phyloP scores from a whole-genome alignment of 2,113 vertebrate genomes.

The Equus quagga region DNA sequence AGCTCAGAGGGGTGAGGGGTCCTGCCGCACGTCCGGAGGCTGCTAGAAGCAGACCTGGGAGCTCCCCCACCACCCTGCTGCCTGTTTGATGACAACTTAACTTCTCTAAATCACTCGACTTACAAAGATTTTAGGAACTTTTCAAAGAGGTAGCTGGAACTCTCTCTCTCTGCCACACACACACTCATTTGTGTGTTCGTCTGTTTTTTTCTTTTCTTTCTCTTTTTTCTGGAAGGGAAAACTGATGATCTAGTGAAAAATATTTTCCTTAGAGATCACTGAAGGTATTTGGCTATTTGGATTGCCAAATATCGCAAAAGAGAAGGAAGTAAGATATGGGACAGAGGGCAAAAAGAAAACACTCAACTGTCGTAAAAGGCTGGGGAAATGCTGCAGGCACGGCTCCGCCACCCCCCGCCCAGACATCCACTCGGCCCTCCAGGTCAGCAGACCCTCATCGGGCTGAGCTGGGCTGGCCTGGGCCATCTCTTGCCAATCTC shows the following conservation, averaged over 20 bases:
- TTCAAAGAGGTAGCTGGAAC: constrained; percentile 29
- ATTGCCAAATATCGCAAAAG: constrained; percentile 54
- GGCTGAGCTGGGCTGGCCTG: constrained; percentile 69
- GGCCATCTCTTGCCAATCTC: constrained; percentile 56
- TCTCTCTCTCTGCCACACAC: constrained; percentile 5
- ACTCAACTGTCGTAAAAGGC: neutral
- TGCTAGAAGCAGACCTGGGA: neutral
- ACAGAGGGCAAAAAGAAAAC: neutral
- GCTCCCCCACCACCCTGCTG: neutral
- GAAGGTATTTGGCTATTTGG: constrained; percentile 57
- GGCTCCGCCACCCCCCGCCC: neutral
- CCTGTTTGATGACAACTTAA: neutral
- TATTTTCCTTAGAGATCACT: constrained; percentile 79
- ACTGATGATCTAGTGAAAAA: constrained; percentile 66
- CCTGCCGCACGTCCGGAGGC: too few species aligned
- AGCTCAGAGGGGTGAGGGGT: too few species aligned
- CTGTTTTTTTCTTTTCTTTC: neutral
- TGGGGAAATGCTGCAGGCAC: neutral
- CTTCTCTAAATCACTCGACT: neutral
- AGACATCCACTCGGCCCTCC: neutral
- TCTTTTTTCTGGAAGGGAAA: constrained; percentile 57
- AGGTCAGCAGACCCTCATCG: neutral
- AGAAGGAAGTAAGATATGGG: constrained; percentile 24
- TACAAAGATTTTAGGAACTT: neutral
- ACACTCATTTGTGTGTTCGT: constrained; percentile 14